Evolutionary conservation across 2,113 vertebrate species (phyloP).

Genomic region (Hippolais icterina): DNA sequence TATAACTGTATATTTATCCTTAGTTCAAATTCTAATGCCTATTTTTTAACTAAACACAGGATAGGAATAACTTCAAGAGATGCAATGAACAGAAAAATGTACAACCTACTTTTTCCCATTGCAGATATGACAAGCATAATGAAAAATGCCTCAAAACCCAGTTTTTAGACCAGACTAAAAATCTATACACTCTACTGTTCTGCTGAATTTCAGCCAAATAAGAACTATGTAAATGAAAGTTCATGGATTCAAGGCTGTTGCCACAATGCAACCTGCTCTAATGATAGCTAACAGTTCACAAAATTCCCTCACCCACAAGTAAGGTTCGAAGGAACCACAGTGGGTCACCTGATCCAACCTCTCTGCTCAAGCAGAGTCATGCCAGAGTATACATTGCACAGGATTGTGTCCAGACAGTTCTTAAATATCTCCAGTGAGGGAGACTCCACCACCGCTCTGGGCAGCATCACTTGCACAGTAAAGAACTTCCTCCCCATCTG

Average conservation of each 20-base stretch:
- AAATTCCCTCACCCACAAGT: rapidly evolving
- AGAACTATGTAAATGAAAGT: background rate
- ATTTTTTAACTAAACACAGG: background rate
- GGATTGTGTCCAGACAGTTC: background rate
- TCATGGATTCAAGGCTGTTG: background rate
- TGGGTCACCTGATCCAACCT: background rate
- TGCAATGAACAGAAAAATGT: background rate
- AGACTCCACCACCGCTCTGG: background rate
- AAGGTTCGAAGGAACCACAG: background rate
- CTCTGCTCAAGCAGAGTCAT: background rate
- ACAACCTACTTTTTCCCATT: background rate
- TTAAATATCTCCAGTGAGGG: background rate
- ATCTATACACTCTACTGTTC: background rate
- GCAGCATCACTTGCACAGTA: background rate
- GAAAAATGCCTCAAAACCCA: background rate
- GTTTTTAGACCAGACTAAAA: background rate
- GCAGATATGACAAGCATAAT: background rate
- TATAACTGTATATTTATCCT: background rate
- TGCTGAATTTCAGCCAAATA: background rate
- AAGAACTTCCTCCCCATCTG: background rate
- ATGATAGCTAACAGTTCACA: background rate
- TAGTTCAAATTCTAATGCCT: background rate
- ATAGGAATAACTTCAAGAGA: background rate
- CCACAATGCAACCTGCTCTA: background rate
- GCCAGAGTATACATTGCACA: background rate